Evolutionary conservation across 2,888 invertebrate genomes (phyloP).

Genomic region (Ischnura elegans): DNA sequence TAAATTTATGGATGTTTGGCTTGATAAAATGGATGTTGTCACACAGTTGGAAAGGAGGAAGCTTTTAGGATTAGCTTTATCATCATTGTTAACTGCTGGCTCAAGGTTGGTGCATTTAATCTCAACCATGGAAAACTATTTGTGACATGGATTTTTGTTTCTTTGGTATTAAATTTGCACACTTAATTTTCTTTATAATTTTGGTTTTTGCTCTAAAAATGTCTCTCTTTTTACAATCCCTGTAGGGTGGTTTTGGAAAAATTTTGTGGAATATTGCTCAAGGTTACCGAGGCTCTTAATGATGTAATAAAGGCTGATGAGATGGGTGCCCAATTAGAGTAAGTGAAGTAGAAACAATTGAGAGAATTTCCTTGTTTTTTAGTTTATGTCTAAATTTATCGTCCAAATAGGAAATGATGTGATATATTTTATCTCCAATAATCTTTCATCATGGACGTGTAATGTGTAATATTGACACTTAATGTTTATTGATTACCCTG

Average conservation of each 20-base stretch:
- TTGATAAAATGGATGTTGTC: slow-evolving; percentile 88
- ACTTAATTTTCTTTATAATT: not conserved
- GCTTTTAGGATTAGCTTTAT: slow-evolving; percentile 84
- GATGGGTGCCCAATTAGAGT: slow-evolving; percentile 82
- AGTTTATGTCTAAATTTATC: too few species aligned
- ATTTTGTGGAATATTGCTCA: slow-evolving; percentile 86
- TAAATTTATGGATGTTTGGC: slow-evolving; percentile 88
- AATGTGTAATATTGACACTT: too few species aligned
- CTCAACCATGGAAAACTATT: slow-evolving; percentile 33
- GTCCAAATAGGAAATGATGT: too few species aligned
- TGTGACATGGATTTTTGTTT: not conserved
- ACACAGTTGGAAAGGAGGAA: slow-evolving; percentile 91
- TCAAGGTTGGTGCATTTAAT: slow-evolving; percentile 73
- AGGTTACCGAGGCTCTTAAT: slow-evolving; percentile 88
- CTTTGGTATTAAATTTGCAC: not conserved
- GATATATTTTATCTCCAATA: too few species aligned
- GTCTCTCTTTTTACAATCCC: not conserved
- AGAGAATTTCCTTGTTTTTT: too few species aligned
- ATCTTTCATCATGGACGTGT: too few species aligned
- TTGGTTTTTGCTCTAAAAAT: not conserved
- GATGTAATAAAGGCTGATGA: slow-evolving; percentile 89
- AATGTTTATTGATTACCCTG: too few species aligned
- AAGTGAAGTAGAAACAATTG: too few species aligned
- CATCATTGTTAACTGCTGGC: slow-evolving; percentile 76
- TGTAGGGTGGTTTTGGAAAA: slow-evolving; percentile 86